phyloP scores from a whole-genome alignment of 2,113 vertebrate species.

The Cyprinodon brontotheroides region DNA sequence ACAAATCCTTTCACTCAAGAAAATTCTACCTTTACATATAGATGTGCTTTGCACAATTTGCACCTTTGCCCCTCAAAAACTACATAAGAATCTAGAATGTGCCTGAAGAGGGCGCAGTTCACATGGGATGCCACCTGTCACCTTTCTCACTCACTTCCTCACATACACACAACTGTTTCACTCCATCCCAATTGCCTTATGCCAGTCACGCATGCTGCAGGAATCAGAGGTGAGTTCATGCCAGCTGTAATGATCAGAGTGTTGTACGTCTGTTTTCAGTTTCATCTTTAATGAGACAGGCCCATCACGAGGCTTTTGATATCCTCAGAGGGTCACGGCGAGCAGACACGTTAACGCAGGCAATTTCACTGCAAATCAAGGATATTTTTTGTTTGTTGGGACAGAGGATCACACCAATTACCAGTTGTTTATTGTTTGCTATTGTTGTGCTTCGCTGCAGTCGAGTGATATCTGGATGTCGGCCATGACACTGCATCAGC shows the following conservation, averaged over 20 bases:
- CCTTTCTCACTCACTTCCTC: slow-evolving; percentile 15
- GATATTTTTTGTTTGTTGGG: slow-evolving; percentile 53
- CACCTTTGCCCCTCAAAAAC: not conserved
- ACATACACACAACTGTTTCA: slow-evolving; percentile 35
- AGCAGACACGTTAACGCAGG: slow-evolving; percentile 58
- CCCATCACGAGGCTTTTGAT: slow-evolving; percentile 69
- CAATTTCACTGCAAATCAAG: slow-evolving; percentile 71
- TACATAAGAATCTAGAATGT: not conserved
- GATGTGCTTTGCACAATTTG: slow-evolving; percentile 6
- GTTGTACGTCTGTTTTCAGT: slow-evolving; percentile 43
- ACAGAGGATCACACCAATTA: slow-evolving; percentile 71
- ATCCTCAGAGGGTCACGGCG: slow-evolving; percentile 54
- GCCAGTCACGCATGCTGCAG: slow-evolving; percentile 14
- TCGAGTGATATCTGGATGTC: slow-evolving; percentile 80
- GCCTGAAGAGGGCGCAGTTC: slow-evolving; percentile 76
- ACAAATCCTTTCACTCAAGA: slow-evolving; percentile 20
- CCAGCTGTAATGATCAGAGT: slow-evolving; percentile 49
- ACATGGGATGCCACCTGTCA: slow-evolving; percentile 53
- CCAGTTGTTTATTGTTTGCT: slow-evolving; percentile 72
- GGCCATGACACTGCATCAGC: slow-evolving; percentile 67
- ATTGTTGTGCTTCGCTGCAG: slow-evolving; percentile 67
- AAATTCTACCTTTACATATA: slow-evolving; percentile 30
- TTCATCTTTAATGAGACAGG: slow-evolving; percentile 64
- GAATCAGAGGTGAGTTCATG: slow-evolving; percentile 55
- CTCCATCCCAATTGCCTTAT: slow-evolving; percentile 40